A percentile compares a stretch with the other conserved stretches of the same genome.
Conservation (phyloP, 2,797 vertebrate genomes). For the Anniella stebbinsi region DNA sequence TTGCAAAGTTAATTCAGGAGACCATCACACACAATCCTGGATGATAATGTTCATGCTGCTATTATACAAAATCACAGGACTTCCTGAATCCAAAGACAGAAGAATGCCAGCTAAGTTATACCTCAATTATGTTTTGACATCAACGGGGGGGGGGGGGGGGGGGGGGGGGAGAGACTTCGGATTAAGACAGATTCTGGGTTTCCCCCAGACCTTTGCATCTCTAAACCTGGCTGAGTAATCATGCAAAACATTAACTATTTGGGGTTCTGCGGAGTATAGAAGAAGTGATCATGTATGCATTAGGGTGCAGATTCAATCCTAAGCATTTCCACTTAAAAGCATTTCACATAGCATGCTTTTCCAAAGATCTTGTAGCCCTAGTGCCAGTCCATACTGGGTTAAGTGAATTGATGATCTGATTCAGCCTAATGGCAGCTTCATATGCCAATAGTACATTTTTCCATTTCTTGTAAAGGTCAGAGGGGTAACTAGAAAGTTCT, state of each 20-base stretch:
- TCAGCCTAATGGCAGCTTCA: not conserved
- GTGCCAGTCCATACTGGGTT: not conserved
- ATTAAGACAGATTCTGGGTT: not conserved
- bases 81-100: not conserved
- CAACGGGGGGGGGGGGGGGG: too few relatives aligned
- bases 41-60: not conserved
- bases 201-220: not conserved
- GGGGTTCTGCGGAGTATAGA: not conserved
- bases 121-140: not conserved
- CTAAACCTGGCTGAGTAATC: not conserved
- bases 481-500: not conserved
- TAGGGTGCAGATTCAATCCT: not conserved
- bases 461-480: not conserved
- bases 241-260: not conserved
- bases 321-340: not conserved
- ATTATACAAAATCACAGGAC: not conserved
- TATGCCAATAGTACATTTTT: not conserved
- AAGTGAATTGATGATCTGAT: not conserved
- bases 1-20: not conserved
- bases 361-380: not conserved
- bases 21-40: not conserved
- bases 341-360: not conserved
- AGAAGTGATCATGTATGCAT: not conserved
- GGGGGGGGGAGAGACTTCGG: too few relatives aligned
- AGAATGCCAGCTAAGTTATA: not conserved